phyloP scores from a whole-genome alignment of 2,113 vertebrate genomes.

The Gobius niger region DNA sequence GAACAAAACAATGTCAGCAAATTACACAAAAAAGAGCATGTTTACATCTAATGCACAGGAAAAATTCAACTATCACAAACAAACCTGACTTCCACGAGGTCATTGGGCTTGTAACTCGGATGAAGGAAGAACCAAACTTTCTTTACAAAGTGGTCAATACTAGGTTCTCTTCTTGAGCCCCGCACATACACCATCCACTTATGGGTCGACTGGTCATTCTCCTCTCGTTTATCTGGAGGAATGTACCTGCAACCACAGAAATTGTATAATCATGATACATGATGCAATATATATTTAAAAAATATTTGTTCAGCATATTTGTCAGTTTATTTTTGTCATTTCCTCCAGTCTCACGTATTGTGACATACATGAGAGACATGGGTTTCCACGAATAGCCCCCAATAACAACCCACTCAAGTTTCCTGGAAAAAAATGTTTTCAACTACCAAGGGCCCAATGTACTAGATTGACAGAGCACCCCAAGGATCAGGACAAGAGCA shows the following conservation, averaged over 20 bases:
- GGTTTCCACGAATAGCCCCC: background rate
- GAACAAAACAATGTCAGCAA: slow-evolving; percentile 10
- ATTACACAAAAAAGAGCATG: background rate
- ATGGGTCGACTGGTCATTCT: slow-evolving; percentile 97
- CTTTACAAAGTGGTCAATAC: slow-evolving; percentile 97
- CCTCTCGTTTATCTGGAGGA: slow-evolving; percentile 95
- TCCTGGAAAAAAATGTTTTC: slow-evolving; percentile 1
- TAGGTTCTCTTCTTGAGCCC: slow-evolving; percentile 93
- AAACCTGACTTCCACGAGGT: slow-evolving; percentile 97
- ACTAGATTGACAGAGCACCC: background rate
- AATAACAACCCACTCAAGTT: background rate
- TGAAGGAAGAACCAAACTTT: slow-evolving; percentile 99
- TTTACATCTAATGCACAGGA: background rate
- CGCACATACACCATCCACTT: slow-evolving; percentile 99
- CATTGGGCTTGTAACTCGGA: slow-evolving; percentile 98
- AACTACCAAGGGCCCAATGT: background rate
- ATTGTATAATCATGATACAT: background rate
- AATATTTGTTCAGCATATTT: background rate
- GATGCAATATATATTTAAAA: background rate
- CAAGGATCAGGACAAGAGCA: background rate
- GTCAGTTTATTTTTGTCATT: background rate
- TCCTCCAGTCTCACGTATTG: background rate
- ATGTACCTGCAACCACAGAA: slow-evolving; percentile 85
- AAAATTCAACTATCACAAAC: slow-evolving; percentile 3
- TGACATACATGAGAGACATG: background rate